Evolutionary conservation across 64 coral and sea anemone species (phyloP), one percentile per base, ranked within the genome.

Genomic region (Catalaphyllia jardinei): DNA sequence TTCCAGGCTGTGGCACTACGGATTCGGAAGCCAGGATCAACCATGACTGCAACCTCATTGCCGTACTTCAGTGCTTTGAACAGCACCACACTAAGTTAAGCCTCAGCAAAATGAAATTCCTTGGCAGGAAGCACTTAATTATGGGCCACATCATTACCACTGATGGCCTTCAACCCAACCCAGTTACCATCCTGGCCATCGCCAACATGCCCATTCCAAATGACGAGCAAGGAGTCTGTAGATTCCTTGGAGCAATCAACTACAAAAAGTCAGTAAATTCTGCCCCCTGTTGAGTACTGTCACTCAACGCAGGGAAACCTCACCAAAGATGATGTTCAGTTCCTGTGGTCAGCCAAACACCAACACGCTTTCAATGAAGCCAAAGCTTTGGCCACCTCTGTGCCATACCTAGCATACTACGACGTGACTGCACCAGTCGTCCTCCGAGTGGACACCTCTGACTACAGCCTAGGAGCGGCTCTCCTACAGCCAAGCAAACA

Each of bases 181-280:
- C 71, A 75, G 72, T 61, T 62, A 92, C 75, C 9, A 80, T 86
- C 29, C 80, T 77, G 9, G 79, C 64, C 12, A 38, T 79, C 60
- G 35, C 63, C 24, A 79, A 92, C 80, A 86, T 86, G 82, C 89
- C 82, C 16, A 60, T 65, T 71, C 90, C 72, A 76, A 64, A 78
- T 20, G 90, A 92, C 75, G 87, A 86, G 35, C 30, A 72, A 86
- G 81, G 72, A 72, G 75, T 84, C 83, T 60, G 28, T 17, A 72
- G 72, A 76, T 87, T 92, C 82, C 76, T 92, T 52, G 82, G 90
- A 78, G 75, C 46, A 18, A 87, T 92, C 82, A 92, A 72, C 54
- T 87, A 92, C 82, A 54, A n/a, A n/a, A n/a, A n/a, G n/a, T 82
- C 60, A 80, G 83, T 24, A 81, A 93, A 67, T 93, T 93, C 72